A percentile compares a stretch with the other conserved stretches of the same genome.
These are phyloP conservation scores for Pectinophora gossypiella DNA, from an alignment of 1,140 invertebrate species.

Conservation along the genomic window DNA sequence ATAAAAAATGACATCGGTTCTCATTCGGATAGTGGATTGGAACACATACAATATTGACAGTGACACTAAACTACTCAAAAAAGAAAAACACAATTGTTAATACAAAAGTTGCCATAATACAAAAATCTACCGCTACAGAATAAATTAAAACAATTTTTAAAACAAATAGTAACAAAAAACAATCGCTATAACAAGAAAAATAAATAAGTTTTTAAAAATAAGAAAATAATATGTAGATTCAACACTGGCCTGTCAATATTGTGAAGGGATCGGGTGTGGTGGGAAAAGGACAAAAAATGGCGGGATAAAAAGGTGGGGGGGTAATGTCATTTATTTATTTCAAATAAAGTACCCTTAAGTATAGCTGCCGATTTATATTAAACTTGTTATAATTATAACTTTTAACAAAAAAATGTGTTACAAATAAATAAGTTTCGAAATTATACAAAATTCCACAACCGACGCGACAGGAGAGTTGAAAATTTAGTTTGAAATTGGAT, in stretches of 20 bases:
- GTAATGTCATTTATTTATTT: constrained; percentile 71
- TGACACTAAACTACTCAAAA: constrained; percentile 56
- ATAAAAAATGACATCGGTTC: constrained; percentile 71
- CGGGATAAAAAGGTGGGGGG: constrained; percentile 14
- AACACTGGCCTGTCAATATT: constrained; percentile 75
- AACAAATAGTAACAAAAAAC: constrained; percentile 67
- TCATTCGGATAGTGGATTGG: constrained; percentile 54
- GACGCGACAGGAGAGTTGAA: constrained; percentile 26
- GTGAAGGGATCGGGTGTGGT: constrained; percentile 31
- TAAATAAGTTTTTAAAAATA: constrained; percentile 63
- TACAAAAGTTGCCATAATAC: constrained; percentile 42
- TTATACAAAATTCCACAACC: constrained; percentile 59
- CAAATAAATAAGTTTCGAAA: constrained; percentile 59
- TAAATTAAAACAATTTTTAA: constrained; percentile 69
- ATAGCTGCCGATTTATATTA: constrained; percentile 65
- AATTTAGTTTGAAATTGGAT: constrained; percentile 15
- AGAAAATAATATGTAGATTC: constrained; percentile 50
- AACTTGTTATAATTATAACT: constrained; percentile 42
- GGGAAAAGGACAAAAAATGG: constrained; percentile 19
- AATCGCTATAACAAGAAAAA: constrained; percentile 59
- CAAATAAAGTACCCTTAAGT: constrained; percentile 67
- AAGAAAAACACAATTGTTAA: constrained; percentile 39
- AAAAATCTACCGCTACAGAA: constrained; percentile 58
- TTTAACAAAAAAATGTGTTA: constrained; percentile 55
- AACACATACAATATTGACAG: constrained; percentile 71